Percentiles rank a stretch among this genome's conserved stretches.
phyloP scores from a whole-genome alignment of 2,888 invertebrate genomes.

The Drosophila setosimentum region DNA sequence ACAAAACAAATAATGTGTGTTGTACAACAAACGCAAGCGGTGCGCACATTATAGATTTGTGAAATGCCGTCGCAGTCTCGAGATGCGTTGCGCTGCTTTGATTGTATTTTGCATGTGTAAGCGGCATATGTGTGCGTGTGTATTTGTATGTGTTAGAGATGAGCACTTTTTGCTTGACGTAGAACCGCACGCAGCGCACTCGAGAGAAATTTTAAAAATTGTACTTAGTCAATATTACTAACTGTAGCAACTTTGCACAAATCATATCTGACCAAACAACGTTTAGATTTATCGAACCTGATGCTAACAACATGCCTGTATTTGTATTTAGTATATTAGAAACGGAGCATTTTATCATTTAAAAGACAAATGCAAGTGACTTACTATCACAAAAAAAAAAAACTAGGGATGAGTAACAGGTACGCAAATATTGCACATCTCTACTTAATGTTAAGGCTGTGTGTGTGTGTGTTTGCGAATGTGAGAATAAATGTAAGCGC shows the following conservation, averaged over 20 bases:
- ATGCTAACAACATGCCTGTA: background rate
- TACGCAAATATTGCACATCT: constrained; percentile 49
- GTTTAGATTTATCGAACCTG: background rate
- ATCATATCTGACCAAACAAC: background rate
- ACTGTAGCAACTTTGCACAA: background rate
- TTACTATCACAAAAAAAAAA: constrained; percentile 1
- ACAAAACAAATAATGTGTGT: constrained; percentile 35
- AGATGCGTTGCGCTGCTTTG: constrained; percentile 70
- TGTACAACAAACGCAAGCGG: constrained; percentile 32
- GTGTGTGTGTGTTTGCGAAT: constrained; percentile 26
- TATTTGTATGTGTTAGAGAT: constrained; percentile 59
- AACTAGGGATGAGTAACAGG: constrained; percentile 53
- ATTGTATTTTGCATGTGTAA: constrained; percentile 64
- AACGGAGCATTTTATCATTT: background rate
- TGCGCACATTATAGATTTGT: constrained; percentile 49
- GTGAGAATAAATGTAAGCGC: constrained; percentile 76
- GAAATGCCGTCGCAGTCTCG: constrained; percentile 76
- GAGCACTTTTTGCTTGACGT: constrained; percentile 27
- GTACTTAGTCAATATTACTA: background rate
- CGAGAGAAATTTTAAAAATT: background rate
- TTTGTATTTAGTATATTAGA: background rate
- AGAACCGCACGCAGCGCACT: constrained; percentile 9
- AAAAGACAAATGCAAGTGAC: constrained; percentile 7
- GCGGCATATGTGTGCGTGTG: constrained; percentile 59
- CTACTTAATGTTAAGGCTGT: constrained; percentile 17